These are phyloP conservation scores for Heliconius hewitsoni DNA, from an alignment of 1,140 invertebrate genomes.

Conservation along the genomic window DNA sequence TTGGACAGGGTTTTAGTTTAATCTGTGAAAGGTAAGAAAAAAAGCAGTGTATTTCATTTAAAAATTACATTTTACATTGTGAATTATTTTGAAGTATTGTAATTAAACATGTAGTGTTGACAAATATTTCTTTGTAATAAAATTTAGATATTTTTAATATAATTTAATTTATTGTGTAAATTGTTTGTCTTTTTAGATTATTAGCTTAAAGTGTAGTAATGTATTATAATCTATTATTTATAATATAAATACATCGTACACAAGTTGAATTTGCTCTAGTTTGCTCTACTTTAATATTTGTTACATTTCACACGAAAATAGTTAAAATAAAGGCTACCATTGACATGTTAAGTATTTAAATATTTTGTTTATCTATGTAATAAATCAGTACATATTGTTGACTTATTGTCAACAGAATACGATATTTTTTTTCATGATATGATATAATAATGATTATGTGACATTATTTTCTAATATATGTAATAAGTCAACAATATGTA, in stretches of 20 bases:
- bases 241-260: background rate
- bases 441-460: background rate
- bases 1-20: conserved; percentile 3
- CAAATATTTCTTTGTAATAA: background rate
- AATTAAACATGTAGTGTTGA: background rate
- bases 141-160: background rate
- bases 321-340: background rate
- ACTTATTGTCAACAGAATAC: background rate
- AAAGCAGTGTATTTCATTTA: background rate
- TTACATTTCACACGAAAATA: background rate
- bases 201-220: background rate
- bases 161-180: conserved; percentile 10
- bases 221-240: background rate
- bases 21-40: conserved; percentile 6
- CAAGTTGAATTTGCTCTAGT: background rate
- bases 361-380: background rate
- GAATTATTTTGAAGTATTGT: conserved; percentile 1
- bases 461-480: background rate
- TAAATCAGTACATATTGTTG: background rate
- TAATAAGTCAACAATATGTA: conserved; percentile 41
- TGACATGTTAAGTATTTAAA: background rate
- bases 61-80: background rate
- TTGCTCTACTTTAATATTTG: background rate
- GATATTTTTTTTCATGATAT: background rate
- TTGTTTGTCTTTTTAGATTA: background rate